Percentiles rank a stretch among this genome's conserved stretches.
Conservation (phyloP, 23 tunicate species). For the Clavelina lepadiformis region DNA sequence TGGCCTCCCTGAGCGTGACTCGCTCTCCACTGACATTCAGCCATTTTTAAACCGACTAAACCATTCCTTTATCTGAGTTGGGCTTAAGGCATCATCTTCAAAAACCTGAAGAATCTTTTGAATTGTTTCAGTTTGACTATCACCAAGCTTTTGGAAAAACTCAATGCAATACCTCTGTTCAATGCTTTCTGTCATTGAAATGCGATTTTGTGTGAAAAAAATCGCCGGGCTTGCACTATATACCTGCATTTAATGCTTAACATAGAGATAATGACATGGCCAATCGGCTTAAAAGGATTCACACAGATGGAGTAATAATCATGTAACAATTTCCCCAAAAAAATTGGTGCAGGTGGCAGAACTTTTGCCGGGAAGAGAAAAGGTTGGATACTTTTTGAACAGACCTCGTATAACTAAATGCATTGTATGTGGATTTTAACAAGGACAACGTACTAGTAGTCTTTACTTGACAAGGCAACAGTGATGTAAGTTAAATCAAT, state of each 20-base stretch:
- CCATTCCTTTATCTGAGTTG: slow-evolving; percentile 31
- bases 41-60: slow-evolving; percentile 27
- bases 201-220: slow-evolving; percentile 12
- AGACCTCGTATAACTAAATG: slow-evolving; percentile 21
- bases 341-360: neutral
- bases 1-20: slow-evolving; percentile 22
- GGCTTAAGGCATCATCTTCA: slow-evolving; percentile 25
- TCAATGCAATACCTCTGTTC: slow-evolving; percentile 37
- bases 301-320: neutral
- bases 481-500: too few relatives aligned
- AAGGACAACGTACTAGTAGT: too few relatives aligned
- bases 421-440: too few relatives aligned
- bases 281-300: slow-evolving; percentile 5
- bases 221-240: slow-evolving; percentile 12
- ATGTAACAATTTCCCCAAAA: neutral
- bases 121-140: slow-evolving; percentile 29
- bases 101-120: slow-evolving; percentile 23
- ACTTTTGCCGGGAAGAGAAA: neutral
- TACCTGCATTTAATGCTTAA: slow-evolving; percentile 19
- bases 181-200: slow-evolving; percentile 17
- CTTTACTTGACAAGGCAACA: too few relatives aligned
- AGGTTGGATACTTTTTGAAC: slow-evolving; percentile 11
- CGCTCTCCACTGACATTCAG: slow-evolving; percentile 20
- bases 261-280: slow-evolving; percentile 3
- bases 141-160: slow-evolving; percentile 28